Evolutionary conservation across 2,888 invertebrate genomes (phyloP), one percentile per base, ranked within the genome.

Genomic region (Metopia argyrocephala): DNA sequence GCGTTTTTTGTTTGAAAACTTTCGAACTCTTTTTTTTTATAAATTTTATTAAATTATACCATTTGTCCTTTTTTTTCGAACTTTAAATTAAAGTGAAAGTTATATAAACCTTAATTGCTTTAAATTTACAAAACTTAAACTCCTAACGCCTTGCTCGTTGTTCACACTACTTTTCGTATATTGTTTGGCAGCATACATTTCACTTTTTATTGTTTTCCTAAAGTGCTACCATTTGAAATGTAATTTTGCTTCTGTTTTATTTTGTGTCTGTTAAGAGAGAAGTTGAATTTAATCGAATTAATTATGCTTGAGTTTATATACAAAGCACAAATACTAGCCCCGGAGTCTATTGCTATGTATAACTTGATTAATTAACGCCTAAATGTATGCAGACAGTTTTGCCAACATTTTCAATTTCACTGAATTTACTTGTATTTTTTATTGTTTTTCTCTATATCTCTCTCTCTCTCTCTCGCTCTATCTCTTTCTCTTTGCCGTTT

Each of bases 341-440:
- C 59, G 28, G 27, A 54, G 46, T 54, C 57, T 65, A 66, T 73
- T 61, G 80, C 69, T 68, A 38, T 46, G 54, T 76, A 70, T 81
- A 81, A 81, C 74, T 81, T 81, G 81, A 81, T 81, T 81, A 81
- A 81, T 81, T 81, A 81, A 81, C 69, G 81, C 81, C 81, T 81
- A 81, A 81, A 81, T 78, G 74, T 78, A 81, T 81, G 74, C 81
- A 76, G 81, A 78, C 76, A 81, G 73, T 74, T 81, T 79, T 68
- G 64, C 71, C 71, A 71, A 65, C 70, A 79, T 50, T 79, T 74
- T 64, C 68, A 69, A 65, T 80, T 80, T 80, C 57, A 69, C 73
- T 76, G 73, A 59, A 46, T 61, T 59, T 52, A 38, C 38, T 38
- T 38, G 15, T 52, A 21, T 31, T 65, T 28, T 15, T 38, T 12